Percentiles rank a stretch among this genome's conserved stretches.
These are phyloP conservation scores for Fulica atra DNA, from an alignment of 2,113 vertebrate genomes.

Conservation along the genomic window DNA sequence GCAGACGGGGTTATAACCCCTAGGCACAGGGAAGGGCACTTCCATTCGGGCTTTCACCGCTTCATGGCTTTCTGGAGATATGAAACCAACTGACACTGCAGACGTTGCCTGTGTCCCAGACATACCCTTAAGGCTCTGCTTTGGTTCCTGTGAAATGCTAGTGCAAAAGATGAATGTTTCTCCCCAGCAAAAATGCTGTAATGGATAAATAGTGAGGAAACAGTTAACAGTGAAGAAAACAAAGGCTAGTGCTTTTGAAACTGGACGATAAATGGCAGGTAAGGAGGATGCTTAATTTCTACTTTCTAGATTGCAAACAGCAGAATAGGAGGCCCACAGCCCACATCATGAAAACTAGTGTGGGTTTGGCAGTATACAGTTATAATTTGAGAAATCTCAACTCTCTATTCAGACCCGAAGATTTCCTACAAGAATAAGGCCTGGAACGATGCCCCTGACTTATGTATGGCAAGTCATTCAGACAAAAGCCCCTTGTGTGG, in stretches of 20 bases:
- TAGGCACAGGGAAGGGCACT: background rate
- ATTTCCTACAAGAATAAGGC: conserved; percentile 9
- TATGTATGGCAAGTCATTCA: background rate
- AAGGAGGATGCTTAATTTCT: background rate
- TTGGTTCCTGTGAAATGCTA: background rate
- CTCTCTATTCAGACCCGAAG: background rate
- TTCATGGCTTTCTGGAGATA: background rate
- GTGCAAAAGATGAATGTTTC: background rate
- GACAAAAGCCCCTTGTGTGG: background rate
- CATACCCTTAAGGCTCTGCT: background rate
- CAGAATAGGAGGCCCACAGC: background rate
- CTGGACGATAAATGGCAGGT: conserved; percentile 18
- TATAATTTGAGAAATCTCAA: conserved; percentile 16
- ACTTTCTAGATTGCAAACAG: conserved; percentile 22
- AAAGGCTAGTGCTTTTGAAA: background rate
- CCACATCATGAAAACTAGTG: background rate
- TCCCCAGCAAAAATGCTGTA: background rate
- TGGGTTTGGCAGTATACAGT: background rate
- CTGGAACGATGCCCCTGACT: background rate
- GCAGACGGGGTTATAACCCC: background rate
- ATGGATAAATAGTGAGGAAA: background rate
- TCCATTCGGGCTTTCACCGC: background rate
- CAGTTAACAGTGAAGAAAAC: background rate
- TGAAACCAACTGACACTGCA: background rate
- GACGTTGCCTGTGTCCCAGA: background rate